Base-by-base conservation (phyloP, 2,888 invertebrate genomes). In the Synergus itoensis region DNA sequence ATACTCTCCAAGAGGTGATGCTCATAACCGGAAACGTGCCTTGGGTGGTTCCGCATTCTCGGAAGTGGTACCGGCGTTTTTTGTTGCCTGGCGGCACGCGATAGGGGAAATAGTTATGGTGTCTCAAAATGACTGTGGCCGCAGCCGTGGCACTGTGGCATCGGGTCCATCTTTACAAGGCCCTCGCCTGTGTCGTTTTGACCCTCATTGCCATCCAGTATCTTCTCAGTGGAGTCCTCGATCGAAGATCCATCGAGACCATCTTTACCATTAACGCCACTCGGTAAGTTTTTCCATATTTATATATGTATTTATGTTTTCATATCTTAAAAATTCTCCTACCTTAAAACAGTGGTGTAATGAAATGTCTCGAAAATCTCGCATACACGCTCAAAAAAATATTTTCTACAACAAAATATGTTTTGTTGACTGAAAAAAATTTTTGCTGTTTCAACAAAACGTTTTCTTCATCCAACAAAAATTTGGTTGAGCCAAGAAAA, bases 171-270 rank as follows among this genome's bases (percentile, higher is more conserved):
- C 92, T 94, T 86, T 94, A 93, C 92, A 94, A 94, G 92, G 93
- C 93, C 89, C 90, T 94, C 84, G 92, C 93, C 86, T 91, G 93
- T 86, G 92, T 95, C 87, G 94, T 96, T 89, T 92, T 95, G 84
- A 94, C 94, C 81, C 94, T 96, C 77, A 94, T 95, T 78, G 94
- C 94, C n/a, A 93, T 96, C 76, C 95, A 96, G 92, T 96, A 95
- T 92, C 93, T 95, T 83, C 95, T 95, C 92, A 95, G 95, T 86
- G 94, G 94, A 78, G 94, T 95, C 82, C 93, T 95, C 83, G 95
- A 95, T 88, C 89, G 91, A 18, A 88, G 88, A 21, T 90, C 92
- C 69, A 90, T 92, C 84, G 92, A 91, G 83, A 91, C 91, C 63
- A 91, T 92, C 79, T 92, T 91, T 84, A 89, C 92, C 80, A 91